These are phyloP conservation scores for Sitta europaea DNA, from an alignment of 2,113 vertebrate species.

Conservation along the genomic window DNA sequence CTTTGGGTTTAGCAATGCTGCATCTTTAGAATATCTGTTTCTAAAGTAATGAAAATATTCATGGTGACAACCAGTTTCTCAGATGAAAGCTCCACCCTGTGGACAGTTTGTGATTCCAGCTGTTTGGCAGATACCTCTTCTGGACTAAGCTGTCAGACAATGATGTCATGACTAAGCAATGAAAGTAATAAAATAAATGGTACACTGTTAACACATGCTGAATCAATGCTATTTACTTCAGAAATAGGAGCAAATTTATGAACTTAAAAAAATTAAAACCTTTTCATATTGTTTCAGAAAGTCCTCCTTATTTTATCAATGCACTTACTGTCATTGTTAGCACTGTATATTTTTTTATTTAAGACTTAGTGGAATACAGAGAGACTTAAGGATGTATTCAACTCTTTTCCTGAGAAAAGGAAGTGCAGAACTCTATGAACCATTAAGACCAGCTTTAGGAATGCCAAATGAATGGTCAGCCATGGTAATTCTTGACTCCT, in stretches of 20 bases:
- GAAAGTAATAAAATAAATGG: not conserved
- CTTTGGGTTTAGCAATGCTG: not conserved
- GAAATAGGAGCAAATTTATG: not conserved
- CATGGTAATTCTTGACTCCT: not conserved
- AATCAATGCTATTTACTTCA: not conserved
- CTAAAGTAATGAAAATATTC: not conserved
- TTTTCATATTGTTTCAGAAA: not conserved
- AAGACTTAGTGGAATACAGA: not conserved
- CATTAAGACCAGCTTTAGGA: not conserved
- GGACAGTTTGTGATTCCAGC: not conserved
- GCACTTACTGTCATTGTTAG: not conserved
- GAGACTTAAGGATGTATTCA: not conserved
- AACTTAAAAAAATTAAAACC: not conserved
- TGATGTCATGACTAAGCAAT: not conserved
- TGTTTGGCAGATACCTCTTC: not conserved
- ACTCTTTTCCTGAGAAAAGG: not conserved
- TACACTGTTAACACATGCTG: not conserved
- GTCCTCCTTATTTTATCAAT: not conserved
- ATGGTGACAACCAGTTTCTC: not conserved
- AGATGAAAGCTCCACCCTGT: slow-evolving; percentile 52
- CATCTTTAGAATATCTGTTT: not conserved
- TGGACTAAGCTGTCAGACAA: not conserved
- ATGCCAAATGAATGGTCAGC: not conserved
- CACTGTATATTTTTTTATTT: not conserved
- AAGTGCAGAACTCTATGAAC: not conserved